These are phyloP conservation scores for Dromaius novaehollandiae DNA, from an alignment of 2,113 vertebrate genomes.

Conservation along the genomic window DNA sequence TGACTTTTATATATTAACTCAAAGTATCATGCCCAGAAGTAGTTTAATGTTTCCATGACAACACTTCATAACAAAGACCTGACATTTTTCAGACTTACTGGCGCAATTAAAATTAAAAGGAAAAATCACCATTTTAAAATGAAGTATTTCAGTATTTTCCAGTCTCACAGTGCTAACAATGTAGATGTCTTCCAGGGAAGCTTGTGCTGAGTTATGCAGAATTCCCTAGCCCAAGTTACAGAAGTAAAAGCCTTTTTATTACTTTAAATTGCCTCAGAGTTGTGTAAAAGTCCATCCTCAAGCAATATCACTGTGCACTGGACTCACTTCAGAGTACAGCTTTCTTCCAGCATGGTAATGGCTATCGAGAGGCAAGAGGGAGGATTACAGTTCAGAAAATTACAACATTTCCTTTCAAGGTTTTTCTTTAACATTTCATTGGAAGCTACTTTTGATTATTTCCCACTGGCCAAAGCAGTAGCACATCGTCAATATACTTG, in stretches of 20 bases:
- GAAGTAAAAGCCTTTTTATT: neutral
- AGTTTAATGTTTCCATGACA: slow-evolving; percentile 27
- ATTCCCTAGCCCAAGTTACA: neutral
- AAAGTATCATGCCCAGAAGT: neutral
- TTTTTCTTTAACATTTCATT: neutral
- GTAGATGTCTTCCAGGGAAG: neutral
- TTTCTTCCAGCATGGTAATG: neutral
- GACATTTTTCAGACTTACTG: neutral
- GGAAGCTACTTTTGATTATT: neutral
- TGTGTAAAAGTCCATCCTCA: neutral
- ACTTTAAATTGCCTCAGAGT: too few relatives aligned
- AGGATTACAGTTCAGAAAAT: neutral
- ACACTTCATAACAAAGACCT: neutral
- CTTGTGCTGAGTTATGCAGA: neutral
- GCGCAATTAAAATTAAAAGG: neutral
- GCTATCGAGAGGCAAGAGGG: neutral
- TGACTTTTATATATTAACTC: neutral
- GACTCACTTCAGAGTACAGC: neutral
- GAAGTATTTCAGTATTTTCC: neutral
- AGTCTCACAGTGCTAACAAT: neutral
- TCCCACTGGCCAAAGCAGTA: neutral
- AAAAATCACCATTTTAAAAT: neutral
- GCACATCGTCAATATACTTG: neutral
- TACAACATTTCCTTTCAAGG: neutral
- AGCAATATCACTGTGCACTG: neutral